These are phyloP conservation scores for Enteromius argenteus DNA, from an alignment of 2,797 vertebrate genomes.

Conservation along the genomic window DNA sequence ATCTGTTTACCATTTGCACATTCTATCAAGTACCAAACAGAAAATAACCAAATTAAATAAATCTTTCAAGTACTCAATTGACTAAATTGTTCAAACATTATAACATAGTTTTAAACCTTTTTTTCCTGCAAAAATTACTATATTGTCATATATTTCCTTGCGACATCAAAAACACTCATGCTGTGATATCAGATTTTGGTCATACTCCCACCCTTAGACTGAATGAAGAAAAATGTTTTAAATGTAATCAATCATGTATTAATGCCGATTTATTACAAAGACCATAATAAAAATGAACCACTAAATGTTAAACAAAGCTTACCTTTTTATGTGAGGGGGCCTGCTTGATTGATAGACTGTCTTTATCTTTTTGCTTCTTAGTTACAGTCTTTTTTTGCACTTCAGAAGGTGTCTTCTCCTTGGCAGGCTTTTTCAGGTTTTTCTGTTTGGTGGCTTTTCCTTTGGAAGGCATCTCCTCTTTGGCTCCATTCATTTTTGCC, in stretches of 20 bases:
- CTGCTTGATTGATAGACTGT: conserved; percentile 66
- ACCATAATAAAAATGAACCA: not conserved
- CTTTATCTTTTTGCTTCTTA: conserved; percentile 73
- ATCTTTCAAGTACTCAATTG: not conserved
- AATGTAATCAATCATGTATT: not conserved
- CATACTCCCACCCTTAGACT: not conserved
- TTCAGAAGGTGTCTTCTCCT: conserved; percentile 69
- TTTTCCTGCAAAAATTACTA: not conserved
- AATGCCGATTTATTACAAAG: not conserved
- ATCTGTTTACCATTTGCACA: not conserved
- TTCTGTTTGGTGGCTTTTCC: conserved; percentile 74
- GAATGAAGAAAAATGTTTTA: not conserved
- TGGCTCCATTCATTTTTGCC: conserved; percentile 76
- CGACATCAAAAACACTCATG: not conserved
- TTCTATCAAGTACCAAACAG: not conserved
- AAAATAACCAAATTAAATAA: not conserved
- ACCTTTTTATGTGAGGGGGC: conserved; percentile 77
- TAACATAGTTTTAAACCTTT: not conserved
- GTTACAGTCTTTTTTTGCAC: conserved; percentile 65
- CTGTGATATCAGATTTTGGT: not conserved
- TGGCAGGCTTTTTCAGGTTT: conserved; percentile 73
- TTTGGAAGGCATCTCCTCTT: conserved; percentile 77
- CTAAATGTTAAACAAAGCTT: conserved; percentile 26
- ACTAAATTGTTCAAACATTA: not conserved
- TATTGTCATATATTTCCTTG: not conserved